Percentiles rank a stretch among this genome's conserved stretches.
phyloP scores from a whole-genome alignment of 2,888 invertebrate genomes.

The Erannis defoliaria region DNA sequence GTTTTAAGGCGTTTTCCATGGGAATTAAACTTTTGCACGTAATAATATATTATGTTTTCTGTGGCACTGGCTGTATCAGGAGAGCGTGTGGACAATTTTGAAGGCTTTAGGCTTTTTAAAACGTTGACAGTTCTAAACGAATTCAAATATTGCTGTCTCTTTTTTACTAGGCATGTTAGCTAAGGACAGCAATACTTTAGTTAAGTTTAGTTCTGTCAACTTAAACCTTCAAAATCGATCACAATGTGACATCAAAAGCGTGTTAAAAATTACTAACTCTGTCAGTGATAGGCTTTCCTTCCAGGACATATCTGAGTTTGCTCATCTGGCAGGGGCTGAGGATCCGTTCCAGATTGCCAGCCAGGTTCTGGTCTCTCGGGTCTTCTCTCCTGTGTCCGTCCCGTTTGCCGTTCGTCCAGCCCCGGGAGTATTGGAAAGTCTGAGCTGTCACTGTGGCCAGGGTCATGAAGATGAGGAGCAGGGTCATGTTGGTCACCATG shows the following conservation, averaged over 20 bases:
- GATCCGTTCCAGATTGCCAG: slow-evolving; percentile 65
- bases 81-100: too few species aligned
- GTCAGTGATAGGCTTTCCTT: slow-evolving; percentile 80
- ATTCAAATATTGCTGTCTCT: too few species aligned
- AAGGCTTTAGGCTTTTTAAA: too few species aligned
- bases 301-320: slow-evolving; percentile 81
- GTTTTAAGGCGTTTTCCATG: too few species aligned
- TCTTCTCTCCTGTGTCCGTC: slow-evolving; percentile 63
- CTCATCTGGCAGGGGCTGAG: slow-evolving; percentile 81
- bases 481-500: slow-evolving; percentile 66
- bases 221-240: too few species aligned
- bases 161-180: too few species aligned
- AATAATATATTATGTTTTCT: too few species aligned
- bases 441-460: slow-evolving; percentile 85
- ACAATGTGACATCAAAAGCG: not conserved
- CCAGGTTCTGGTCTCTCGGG: slow-evolving; percentile 51
- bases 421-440: slow-evolving; percentile 92
- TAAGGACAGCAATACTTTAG: too few species aligned
- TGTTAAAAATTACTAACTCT: slow-evolving; percentile 59
- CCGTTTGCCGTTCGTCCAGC: slow-evolving; percentile 92
- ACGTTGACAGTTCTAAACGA: too few species aligned
- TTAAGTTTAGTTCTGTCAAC: too few species aligned
- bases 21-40: too few species aligned
- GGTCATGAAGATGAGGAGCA: slow-evolving; percentile 74
- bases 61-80: too few species aligned